Conservation (phyloP, 2,797 vertebrate species). For the Melanotaenia pygmaea region DNA sequence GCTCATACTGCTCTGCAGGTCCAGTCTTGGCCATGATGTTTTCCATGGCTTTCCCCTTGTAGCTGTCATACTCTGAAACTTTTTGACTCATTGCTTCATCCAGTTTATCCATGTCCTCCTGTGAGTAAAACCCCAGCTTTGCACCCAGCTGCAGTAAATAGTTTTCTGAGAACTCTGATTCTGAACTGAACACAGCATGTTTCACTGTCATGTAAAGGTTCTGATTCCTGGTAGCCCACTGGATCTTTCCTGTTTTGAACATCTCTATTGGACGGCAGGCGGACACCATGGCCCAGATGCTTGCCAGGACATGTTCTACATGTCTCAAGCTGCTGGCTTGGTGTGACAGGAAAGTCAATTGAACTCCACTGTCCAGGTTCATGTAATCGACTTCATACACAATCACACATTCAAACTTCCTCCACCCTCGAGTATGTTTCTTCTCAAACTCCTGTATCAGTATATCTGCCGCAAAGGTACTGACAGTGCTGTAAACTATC, state of each 20-base stretch:
- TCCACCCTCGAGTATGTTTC: conserved; percentile 9
- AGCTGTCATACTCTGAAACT: neutral
- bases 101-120: neutral
- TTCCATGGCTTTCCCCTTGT: conserved; percentile 1
- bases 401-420: conserved; percentile 21
- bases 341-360: conserved; percentile 22
- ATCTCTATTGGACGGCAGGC: conserved; percentile 56
- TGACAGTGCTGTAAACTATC: conserved; percentile 9
- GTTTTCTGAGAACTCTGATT: conserved; percentile 19
- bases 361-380: conserved; percentile 13
- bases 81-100: neutral
- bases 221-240: conserved; percentile 55
- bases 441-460: conserved; percentile 37
- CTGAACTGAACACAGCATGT: conserved; percentile 5
- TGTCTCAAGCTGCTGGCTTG: neutral
- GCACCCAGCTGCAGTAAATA: conserved; percentile 1
- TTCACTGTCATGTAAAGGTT: conserved; percentile 14
- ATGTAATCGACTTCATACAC: conserved; percentile 25
- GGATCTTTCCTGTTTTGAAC: conserved; percentile 43
- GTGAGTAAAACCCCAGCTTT: neutral
- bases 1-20: neutral
- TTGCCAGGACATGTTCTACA: conserved; percentile 17
- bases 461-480: neutral
- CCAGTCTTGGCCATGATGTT: conserved; percentile 16
- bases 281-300: conserved; percentile 37